phyloP scores from a whole-genome alignment of 1,140 invertebrate species.

The Oncopodura yosiiana region DNA sequence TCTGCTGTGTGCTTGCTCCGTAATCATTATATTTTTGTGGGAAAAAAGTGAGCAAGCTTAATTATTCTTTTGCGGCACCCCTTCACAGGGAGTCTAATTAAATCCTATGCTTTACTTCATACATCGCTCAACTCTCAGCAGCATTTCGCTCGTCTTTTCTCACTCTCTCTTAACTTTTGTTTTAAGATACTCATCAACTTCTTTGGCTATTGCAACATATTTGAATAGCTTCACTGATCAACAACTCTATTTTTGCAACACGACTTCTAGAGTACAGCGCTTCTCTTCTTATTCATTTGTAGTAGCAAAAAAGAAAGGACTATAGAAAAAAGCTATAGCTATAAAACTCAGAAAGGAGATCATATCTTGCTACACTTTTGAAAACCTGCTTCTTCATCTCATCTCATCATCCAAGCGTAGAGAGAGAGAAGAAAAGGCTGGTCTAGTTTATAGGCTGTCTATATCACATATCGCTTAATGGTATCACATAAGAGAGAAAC shows the following conservation, averaged over 20 bases:
- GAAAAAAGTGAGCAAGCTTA: constrained; percentile 20
- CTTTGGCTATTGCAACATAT: background rate
- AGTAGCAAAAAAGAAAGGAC: too few relatives aligned
- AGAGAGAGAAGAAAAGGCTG: constrained; percentile 23
- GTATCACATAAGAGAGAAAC: too few relatives aligned
- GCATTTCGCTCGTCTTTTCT: constrained; percentile 6
- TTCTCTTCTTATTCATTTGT: too few relatives aligned
- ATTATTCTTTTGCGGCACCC: constrained; percentile 34
- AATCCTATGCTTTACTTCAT: constrained; percentile 11
- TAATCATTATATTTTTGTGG: constrained; percentile 33
- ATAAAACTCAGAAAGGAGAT: background rate
- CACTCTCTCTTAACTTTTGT: background rate
- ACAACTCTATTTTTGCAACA: too few relatives aligned
- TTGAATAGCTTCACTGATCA: too few relatives aligned
- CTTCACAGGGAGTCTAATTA: constrained; percentile 35
- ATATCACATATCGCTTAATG: constrained; percentile 13
- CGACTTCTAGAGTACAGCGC: too few relatives aligned
- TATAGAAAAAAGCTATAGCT: too few relatives aligned
- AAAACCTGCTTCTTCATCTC: background rate
- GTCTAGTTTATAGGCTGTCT: constrained; percentile 34
- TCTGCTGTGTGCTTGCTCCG: too few relatives aligned
- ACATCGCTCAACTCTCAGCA: constrained; percentile 4
- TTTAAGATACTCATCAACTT: background rate
- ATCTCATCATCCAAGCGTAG: background rate
- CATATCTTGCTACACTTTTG: background rate